A percentile compares a stretch with the other conserved stretches of the same genome.
Evolutionary conservation across 1,140 invertebrate species (phyloP).

Genomic region (Drosophila punjabiensis): DNA sequence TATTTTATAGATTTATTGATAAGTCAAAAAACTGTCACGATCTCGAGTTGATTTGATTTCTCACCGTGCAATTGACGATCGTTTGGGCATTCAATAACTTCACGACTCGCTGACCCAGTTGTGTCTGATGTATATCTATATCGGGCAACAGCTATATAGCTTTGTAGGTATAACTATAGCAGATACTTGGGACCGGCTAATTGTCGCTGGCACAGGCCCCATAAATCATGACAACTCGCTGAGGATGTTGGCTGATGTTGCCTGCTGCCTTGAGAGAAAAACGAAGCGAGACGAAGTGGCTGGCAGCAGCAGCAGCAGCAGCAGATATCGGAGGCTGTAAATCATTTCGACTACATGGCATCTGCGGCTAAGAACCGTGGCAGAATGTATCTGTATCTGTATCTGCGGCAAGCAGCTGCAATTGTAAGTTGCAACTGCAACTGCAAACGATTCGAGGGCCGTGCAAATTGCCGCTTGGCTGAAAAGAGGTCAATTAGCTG

Average conservation of each 20-base stretch:
- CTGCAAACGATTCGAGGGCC: conserved; percentile 62
- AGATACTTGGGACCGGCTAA: conserved; percentile 69
- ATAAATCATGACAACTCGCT: conserved; percentile 78
- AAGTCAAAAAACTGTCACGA: background rate
- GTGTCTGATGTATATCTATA: conserved; percentile 73
- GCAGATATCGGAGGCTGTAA: conserved; percentile 64
- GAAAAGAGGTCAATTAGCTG: conserved; percentile 82
- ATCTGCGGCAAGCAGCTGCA: conserved; percentile 39
- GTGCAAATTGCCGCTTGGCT: conserved; percentile 79
- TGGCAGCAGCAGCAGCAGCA: background rate
- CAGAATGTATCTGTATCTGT: conserved; percentile 53
- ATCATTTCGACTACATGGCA: conserved; percentile 72
- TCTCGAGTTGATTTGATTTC: background rate
- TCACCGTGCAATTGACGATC: conserved; percentile 45
- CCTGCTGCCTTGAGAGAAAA: conserved; percentile 63
- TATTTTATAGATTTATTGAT: background rate
- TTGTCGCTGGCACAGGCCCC: conserved; percentile 65
- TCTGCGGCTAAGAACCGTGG: conserved; percentile 62
- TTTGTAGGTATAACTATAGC: conserved; percentile 17
- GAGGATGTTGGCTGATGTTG: conserved; percentile 60
- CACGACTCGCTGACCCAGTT: conserved; percentile 70
- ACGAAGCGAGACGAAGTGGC: conserved; percentile 25
- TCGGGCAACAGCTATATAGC: conserved; percentile 54
- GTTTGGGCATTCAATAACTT: conserved; percentile 35
- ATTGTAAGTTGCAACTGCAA: conserved; percentile 21